Evolutionary conservation across 1,140 invertebrate species (phyloP).

Genomic region (Nylanderia fulva): DNA sequence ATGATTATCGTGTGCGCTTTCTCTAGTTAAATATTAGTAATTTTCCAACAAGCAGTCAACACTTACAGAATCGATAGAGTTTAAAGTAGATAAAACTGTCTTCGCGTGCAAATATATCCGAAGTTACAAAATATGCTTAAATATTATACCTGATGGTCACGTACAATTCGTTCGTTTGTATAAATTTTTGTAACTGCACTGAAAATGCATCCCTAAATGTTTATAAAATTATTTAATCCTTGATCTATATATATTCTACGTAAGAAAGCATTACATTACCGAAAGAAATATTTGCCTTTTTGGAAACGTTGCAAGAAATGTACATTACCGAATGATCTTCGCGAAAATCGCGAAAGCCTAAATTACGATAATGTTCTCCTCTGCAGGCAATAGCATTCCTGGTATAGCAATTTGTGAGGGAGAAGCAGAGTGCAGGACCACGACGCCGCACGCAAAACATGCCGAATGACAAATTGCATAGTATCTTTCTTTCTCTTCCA

Average conservation of each 20-base stretch:
- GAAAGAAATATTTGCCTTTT: neutral
- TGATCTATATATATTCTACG: neutral
- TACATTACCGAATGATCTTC: neutral
- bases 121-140: constrained; percentile 22
- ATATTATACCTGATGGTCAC: neutral
- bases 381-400: constrained; percentile 30
- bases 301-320: constrained; percentile 3
- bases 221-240: neutral
- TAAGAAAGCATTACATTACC: neutral
- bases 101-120: neutral
- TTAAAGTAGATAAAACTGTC: constrained; percentile 40
- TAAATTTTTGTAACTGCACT: neutral
- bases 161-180: constrained; percentile 5
- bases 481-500: constrained; percentile 29
- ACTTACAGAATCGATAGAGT: neutral
- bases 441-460: constrained; percentile 57
- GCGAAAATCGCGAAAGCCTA: constrained; percentile 41
- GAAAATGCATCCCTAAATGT: neutral
- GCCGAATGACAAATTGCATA: constrained; percentile 63
- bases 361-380: constrained; percentile 68
- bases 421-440: neutral
- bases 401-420: constrained; percentile 55
- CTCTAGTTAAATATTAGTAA: constrained; percentile 57
- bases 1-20: constrained; percentile 62
- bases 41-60: constrained; percentile 60